phyloP scores from a whole-genome alignment of 2,888 invertebrate genomes.

The Petrophora chlorosata region DNA sequence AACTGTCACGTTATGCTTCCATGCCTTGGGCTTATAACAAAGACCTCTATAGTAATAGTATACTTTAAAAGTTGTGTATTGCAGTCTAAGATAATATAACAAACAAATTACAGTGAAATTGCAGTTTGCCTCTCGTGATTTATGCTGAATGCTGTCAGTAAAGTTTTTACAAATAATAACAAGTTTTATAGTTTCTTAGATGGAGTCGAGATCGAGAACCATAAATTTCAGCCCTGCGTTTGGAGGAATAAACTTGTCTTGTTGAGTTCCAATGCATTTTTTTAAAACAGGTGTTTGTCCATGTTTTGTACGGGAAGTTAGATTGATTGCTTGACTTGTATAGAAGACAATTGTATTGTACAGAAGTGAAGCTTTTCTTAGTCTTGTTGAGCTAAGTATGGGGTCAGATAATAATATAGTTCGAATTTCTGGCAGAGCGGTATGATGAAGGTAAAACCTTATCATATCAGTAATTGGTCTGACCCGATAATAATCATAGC shows the following conservation, averaged over 20 bases:
- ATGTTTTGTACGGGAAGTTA: neutral
- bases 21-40: constrained; percentile 30
- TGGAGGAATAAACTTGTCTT: constrained; percentile 4
- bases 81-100: neutral
- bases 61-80: constrained; percentile 10
- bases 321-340: neutral
- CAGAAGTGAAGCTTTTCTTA: no score
- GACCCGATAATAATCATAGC: no score
- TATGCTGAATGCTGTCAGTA: neutral
- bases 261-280: no score
- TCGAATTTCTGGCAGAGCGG: no score
- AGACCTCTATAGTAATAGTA: neutral
- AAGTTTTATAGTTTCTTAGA: constrained; percentile 16
- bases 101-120: constrained; percentile 4
- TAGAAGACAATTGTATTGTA: neutral
- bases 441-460: no score
- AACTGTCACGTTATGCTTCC: constrained; percentile 53
- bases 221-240: constrained; percentile 19
- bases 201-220: constrained; percentile 13
- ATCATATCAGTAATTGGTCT: no score
- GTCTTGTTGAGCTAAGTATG: no score
- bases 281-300: neutral
- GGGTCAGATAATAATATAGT: no score
- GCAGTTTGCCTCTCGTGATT: constrained; percentile 13
- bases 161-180: constrained; percentile 13